Conservation (phyloP, 2,888 invertebrate species). For the Macrosiphum euphorbiae region DNA sequence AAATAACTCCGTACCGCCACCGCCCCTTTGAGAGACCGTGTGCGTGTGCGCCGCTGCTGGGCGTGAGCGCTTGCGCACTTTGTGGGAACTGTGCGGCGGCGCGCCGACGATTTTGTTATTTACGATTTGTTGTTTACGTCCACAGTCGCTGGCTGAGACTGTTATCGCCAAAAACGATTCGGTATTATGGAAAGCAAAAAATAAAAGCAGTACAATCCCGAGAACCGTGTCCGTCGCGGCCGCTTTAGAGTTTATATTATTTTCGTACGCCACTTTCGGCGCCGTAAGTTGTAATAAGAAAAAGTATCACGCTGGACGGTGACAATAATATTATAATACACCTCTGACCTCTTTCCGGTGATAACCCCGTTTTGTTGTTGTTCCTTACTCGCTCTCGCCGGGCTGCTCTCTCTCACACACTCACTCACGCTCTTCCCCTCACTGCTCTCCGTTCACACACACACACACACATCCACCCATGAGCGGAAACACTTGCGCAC, state of each 20-base stretch:
- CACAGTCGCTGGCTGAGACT: background rate
- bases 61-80: background rate
- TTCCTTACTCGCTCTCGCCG: background rate
- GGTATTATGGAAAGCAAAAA: background rate
- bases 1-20: background rate
- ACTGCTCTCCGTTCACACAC: background rate
- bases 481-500: background rate
- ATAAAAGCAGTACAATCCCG: background rate
- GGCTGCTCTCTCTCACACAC: background rate
- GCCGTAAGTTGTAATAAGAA: background rate
- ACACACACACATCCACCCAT: background rate
- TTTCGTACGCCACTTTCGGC: background rate
- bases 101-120: slow-evolving; percentile 8
- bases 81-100: background rate
- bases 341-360: slow-evolving; percentile 23
- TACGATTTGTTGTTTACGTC: slow-evolving; percentile 25
- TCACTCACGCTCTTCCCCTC: background rate
- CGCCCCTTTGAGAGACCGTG: background rate
- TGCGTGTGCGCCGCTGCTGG: background rate
- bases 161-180: background rate
- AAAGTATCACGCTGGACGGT: background rate
- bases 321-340: background rate
- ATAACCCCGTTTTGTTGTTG: slow-evolving; percentile 58
- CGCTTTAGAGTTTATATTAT: background rate
- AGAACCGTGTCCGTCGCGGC: background rate